Percentiles rank a stretch among this genome's conserved stretches.
These are phyloP conservation scores for Cryptus viduatorius DNA, from an alignment of 2,888 invertebrate genomes.

Conservation along the genomic window DNA sequence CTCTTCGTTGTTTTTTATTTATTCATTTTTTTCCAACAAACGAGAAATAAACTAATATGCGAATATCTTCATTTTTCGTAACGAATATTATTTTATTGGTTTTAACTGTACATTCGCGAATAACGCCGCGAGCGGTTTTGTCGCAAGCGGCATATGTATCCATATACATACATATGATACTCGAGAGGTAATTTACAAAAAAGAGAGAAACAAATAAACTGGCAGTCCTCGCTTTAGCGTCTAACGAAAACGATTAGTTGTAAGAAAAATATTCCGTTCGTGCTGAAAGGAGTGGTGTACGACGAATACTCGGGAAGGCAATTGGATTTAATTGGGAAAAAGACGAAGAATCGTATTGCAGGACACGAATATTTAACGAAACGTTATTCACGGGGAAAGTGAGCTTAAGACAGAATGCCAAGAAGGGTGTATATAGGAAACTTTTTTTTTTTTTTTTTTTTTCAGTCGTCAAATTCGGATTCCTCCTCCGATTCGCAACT, in stretches of 20 bases:
- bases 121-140: slow-evolving; percentile 8
- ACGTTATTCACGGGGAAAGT: slow-evolving; percentile 28
- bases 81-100: slow-evolving; percentile 35
- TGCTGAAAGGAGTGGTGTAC: background rate
- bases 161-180: background rate
- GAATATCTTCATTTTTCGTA: background rate
- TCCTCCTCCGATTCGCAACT: slow-evolving; percentile 77
- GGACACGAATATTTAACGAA: slow-evolving; percentile 23
- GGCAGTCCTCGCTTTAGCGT: slow-evolving; percentile 53
- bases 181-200: slow-evolving; percentile 36
- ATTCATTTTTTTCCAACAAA: slow-evolving; percentile 5
- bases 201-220: slow-evolving; percentile 25
- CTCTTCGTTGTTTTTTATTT: background rate
- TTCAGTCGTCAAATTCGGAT: slow-evolving; percentile 77
- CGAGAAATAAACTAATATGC: background rate
- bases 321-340: slow-evolving; percentile 9
- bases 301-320: background rate
- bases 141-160: slow-evolving; percentile 1
- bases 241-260: slow-evolving; percentile 36
- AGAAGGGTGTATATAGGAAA: background rate
- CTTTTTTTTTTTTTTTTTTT: background rate
- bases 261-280: slow-evolving; percentile 33
- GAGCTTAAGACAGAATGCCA: background rate
- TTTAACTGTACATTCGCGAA: slow-evolving; percentile 48
- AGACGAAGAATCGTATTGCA: background rate